Evolutionary conservation across 2,113 vertebrate genomes (phyloP).

Genomic region (Carlito syrichta): DNA sequence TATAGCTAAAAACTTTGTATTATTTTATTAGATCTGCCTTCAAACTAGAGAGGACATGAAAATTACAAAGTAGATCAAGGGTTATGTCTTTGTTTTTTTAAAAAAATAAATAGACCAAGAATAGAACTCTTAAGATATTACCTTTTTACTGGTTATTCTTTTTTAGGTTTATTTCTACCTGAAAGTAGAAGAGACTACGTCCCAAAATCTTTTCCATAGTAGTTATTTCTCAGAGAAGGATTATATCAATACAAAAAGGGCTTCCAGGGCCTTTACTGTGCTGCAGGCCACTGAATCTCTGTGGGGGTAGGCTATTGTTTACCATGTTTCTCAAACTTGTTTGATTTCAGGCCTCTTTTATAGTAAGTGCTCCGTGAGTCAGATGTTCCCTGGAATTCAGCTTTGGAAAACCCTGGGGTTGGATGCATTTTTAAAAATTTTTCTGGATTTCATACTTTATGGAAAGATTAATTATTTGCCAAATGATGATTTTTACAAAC

Average conservation of each 20-base stretch:
- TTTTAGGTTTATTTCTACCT: neutral
- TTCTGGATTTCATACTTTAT: neutral
- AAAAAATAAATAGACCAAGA: neutral
- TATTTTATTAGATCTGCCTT: neutral
- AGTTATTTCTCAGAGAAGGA: neutral
- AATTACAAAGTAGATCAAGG: neutral
- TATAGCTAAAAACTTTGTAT: neutral
- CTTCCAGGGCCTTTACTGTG: rapidly evolving
- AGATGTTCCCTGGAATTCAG: neutral
- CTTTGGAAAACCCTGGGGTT: neutral
- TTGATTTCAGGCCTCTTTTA: neutral
- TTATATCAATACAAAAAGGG: neutral
- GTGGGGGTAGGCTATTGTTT: neutral
- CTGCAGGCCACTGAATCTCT: neutral
- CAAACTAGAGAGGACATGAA: neutral
- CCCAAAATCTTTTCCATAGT: neutral
- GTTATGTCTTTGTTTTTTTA: neutral
- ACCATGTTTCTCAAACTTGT: neutral
- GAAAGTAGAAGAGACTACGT: neutral
- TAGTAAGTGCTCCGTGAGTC: neutral
- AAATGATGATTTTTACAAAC: neutral
- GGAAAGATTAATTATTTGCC: neutral
- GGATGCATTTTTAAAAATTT: neutral
- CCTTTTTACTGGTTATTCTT: neutral
- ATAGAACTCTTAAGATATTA: neutral